Evolutionary conservation across 2,797 vertebrate genomes (phyloP).

Genomic region (Poecilia gillii): DNA sequence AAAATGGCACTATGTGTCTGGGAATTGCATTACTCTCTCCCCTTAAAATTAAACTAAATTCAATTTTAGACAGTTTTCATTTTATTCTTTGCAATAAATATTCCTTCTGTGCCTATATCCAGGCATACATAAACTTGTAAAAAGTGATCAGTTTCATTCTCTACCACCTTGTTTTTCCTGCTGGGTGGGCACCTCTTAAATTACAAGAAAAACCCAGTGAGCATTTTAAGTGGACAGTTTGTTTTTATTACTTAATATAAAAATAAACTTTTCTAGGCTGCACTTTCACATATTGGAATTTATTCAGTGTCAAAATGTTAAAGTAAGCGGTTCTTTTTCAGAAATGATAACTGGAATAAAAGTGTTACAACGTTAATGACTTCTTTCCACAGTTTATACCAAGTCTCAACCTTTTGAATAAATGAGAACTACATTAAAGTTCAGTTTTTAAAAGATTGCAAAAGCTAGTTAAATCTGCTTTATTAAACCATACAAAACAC

Average conservation of each 20-base stretch:
- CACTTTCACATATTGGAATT: background rate
- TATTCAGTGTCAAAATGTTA: background rate
- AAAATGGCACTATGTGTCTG: too few relatives aligned
- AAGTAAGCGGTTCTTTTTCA: background rate
- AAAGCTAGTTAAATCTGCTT: conserved; percentile 8
- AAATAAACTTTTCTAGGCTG: background rate
- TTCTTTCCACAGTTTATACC: background rate
- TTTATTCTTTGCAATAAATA: background rate
- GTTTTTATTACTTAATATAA: background rate
- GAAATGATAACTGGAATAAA: background rate
- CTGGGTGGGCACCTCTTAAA: background rate
- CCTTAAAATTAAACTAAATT: background rate
- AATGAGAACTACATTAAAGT: background rate
- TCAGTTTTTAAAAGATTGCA: conserved; percentile 10
- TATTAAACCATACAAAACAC: conserved; percentile 41
- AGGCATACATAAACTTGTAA: background rate
- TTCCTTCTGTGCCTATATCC: background rate
- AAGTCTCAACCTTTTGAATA: background rate
- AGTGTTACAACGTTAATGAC: background rate
- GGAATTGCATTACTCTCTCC: too few relatives aligned
- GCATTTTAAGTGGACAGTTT: background rate
- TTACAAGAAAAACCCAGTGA: background rate
- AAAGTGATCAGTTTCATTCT: background rate
- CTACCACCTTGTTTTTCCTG: background rate
- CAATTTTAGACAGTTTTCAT: background rate